Evolutionary conservation across 1,140 invertebrate species (phyloP), one percentile per base, ranked within the genome.

Genomic region (Zelostemma sp.): DNA sequence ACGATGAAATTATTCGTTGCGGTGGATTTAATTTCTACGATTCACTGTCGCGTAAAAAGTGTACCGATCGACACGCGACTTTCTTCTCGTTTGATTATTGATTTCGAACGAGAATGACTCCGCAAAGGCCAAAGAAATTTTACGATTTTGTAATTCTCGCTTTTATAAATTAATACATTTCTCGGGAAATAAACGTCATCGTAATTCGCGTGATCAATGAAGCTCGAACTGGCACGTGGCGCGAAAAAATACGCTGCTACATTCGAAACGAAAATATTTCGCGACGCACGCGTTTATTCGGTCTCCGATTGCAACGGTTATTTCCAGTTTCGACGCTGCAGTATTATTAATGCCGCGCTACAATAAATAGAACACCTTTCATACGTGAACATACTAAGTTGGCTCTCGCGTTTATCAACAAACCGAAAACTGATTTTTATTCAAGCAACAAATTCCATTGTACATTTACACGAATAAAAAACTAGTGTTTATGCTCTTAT

Each of bases 171-270:
- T n/a, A n/a, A n/a, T n/a, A n/a, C n/a, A n/a, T n/a, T n/a, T n/a
- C n/a, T n/a, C n/a, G n/a, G n/a, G n/a, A n/a, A n/a, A n/a, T n/a
- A n/a, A n/a, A 25, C 21, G 21, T 25, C 21, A 38, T 38, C 11
- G 12, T 14, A 38, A 14, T 38, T 3, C 9, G 12, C 28, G 49
- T 40, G 55, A 58, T 68, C 55, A 71, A 68, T 75, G 62, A 48
- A 67, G 47, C 56, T 58, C 40, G 51, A 61, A 58, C 56, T 35
- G n/a, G 17, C 63, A 67, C 56, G 61, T 57, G 56, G 50, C 46
- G 21, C 15, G 53, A 69, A 68, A 70, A 69, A 71, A 71, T 71
- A 71, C 56, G 62, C n/a, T 63, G 35, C 72, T 72, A 76, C 73
- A 72, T 63, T 57, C 62, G 50, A 60, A 60, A 59, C 69, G 65